Evolutionary conservation across 2,888 invertebrate species (phyloP).

Genomic region (Cataglyphis rosenhaueri): DNA sequence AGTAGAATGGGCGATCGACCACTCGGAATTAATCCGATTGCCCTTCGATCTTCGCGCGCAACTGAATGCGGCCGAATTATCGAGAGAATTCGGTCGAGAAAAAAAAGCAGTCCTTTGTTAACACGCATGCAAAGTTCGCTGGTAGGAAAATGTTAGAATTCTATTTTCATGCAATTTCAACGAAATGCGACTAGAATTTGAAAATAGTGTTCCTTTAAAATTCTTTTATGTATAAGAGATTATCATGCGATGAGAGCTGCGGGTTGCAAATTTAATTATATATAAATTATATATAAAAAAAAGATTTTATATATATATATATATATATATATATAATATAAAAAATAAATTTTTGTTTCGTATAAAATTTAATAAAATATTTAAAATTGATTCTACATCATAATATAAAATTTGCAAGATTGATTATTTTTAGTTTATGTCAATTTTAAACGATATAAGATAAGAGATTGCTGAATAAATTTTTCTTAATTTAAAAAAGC

Average conservation of each 20-base stretch:
- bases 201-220: conserved; percentile 34
- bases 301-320: neutral
- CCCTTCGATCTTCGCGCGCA: conserved; percentile 59
- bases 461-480: neutral
- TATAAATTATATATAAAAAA: neutral
- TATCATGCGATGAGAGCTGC: neutral
- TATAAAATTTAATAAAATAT: conserved; percentile 7
- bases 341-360: neutral
- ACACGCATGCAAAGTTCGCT: conserved; percentile 15
- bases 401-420: neutral
- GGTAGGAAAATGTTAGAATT: conserved; percentile 1
- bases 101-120: neutral
- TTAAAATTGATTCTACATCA: neutral
- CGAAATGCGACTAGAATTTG: conserved; percentile 11
- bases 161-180: conserved; percentile 16
- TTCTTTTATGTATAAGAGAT: conserved; percentile 20
- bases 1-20: conserved; percentile 33
- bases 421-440: neutral
- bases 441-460: neutral
- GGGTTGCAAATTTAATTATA: neutral
- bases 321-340: too few relatives aligned
- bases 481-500: neutral
- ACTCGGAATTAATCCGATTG: conserved; percentile 66
- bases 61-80: conserved; percentile 32
- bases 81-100: neutral